phyloP scores from a whole-genome alignment of 2,113 vertebrate genomes.

The Leucopternis melanops region DNA sequence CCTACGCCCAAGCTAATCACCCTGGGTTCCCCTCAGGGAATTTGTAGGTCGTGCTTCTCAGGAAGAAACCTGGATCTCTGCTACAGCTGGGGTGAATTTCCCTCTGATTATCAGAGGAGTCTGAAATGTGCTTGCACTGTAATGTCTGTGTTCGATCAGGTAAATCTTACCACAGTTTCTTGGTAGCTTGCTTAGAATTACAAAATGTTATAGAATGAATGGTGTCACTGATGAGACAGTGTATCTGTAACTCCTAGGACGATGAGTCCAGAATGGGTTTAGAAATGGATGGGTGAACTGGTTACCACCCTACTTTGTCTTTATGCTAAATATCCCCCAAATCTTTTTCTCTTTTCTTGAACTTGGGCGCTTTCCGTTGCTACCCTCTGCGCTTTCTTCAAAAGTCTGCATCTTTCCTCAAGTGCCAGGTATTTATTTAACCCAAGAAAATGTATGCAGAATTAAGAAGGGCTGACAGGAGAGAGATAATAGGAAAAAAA shows the following conservation, averaged over 20 bases:
- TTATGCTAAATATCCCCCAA: neutral
- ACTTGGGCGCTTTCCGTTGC: neutral
- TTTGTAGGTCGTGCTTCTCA: neutral
- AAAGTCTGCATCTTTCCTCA: neutral
- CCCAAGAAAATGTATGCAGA: neutral
- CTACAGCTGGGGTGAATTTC: neutral
- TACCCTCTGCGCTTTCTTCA: neutral
- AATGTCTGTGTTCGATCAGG: neutral
- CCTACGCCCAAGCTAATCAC: neutral
- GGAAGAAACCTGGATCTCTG: neutral
- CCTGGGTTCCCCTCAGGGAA: neutral
- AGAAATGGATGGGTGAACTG: neutral
- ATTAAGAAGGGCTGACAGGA: neutral
- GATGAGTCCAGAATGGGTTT: neutral
- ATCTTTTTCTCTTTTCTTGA: neutral
- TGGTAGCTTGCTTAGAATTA: neutral
- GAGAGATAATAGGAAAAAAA: neutral
- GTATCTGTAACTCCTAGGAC: neutral
- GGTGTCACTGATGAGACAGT: neutral
- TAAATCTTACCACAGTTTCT: neutral
- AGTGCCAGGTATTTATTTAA: slow-evolving; percentile 33
- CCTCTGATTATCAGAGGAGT: neutral
- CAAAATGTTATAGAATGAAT: neutral
- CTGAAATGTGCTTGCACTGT: neutral
- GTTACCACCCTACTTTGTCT: neutral